Base-by-base conservation (phyloP, 2,113 vertebrate species). In the Carassius auratus region DNA sequence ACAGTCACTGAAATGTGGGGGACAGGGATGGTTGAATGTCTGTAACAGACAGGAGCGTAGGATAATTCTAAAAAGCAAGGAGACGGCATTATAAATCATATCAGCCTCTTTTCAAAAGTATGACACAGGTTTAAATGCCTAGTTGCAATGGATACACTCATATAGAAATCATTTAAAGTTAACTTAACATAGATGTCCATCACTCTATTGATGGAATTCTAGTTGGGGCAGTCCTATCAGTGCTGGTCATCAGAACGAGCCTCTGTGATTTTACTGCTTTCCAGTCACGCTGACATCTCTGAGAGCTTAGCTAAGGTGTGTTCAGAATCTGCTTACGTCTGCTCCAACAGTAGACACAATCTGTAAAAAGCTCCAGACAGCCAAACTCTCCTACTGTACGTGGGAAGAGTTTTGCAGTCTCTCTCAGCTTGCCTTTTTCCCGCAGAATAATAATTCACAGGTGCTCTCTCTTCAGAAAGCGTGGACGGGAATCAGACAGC, bases 381-480 rank as follows among this genome's bases (percentile, higher is more conserved):
- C 33, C 4, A 10, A 19, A 6, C 30, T 26, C 45, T 55, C 33
- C 64, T 71, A 30, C 30, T 30, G 30, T 30, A 15, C 45, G 48
- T 57, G 17, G 80, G 68, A 42, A n/a, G 8, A 52, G 64, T 75
- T 81, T 86, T 83, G 71, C 42, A 76, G 30, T 36, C 21, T 59
- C 57, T 69, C 80, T 76, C 33, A 23, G 23, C 42, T 33, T 87
- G 86, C 83, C 80, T 75, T 83, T 64, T 75, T 80, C 64, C 9
- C 5, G 55, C 64, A 83, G 90, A 90, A 92, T 89, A 89, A 85
- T 86, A 85, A 93, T 89, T 55, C 87, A 42, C 57, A 55, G 30
- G 81, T 38, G 55, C 73, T 23, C 1, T 12, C 68, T 68, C 26
- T 69, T 76, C 12, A 81, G 33, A 85, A 86, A 52, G 81, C 52